Percentiles rank a stretch among this genome's conserved stretches.
Evolutionary conservation across 2,113 vertebrate genomes (phyloP).

Genomic region (Piprites chloris): DNA sequence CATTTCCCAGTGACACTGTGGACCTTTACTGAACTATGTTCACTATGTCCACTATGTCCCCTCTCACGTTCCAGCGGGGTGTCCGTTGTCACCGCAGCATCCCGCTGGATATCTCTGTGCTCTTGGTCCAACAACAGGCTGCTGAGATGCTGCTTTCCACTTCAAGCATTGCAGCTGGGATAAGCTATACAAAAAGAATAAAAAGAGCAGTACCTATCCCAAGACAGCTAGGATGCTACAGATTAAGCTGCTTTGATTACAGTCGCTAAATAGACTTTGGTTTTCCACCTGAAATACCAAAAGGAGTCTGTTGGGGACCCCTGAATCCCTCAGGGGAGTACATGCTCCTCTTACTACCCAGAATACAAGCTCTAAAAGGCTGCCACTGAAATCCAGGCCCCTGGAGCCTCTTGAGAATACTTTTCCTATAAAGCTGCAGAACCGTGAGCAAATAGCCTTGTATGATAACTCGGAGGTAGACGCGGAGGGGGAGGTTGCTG

Average conservation of each 20-base stretch:
- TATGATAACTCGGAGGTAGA: conserved; percentile 20
- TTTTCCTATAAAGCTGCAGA: conserved; percentile 55
- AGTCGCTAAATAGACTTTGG: conserved; percentile 54
- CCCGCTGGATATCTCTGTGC: not conserved
- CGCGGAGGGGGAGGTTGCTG: not conserved
- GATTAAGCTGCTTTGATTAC: conserved; percentile 8
- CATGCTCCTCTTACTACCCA: not conserved
- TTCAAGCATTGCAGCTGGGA: not conserved
- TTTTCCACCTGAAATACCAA: conserved; percentile 37
- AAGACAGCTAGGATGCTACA: not conserved
- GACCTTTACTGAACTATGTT: not conserved
- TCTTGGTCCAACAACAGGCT: not conserved
- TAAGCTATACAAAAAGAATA: conserved; percentile 13
- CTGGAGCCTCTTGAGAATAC: not conserved
- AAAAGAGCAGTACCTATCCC: conserved; percentile 8
- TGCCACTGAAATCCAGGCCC: conserved; percentile 43
- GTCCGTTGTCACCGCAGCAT: rapidly evolving
- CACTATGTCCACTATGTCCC: not conserved
- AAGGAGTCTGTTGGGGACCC: conserved; percentile 8
- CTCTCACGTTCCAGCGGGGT: not conserved
- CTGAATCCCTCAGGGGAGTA: not conserved
- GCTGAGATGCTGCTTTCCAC: not conserved
- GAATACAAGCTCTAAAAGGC: conserved; percentile 47
- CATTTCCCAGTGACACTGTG: not conserved
- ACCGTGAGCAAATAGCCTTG: not conserved